phyloP scores from a whole-genome alignment of 2,888 invertebrate species.

The Dexiosoma caninum region DNA sequence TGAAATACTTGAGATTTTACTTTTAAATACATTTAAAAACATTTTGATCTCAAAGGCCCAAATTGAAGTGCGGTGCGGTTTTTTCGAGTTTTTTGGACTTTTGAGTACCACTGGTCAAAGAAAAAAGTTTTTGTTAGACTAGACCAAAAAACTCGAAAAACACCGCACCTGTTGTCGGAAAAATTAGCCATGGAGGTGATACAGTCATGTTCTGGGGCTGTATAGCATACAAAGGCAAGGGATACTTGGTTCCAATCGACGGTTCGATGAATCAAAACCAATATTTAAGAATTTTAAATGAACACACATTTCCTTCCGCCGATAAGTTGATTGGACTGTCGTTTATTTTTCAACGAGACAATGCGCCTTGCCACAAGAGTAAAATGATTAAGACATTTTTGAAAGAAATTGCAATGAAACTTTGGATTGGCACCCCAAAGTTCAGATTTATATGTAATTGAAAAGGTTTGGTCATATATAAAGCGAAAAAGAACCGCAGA shows the following conservation, averaged over 20 bases:
- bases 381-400: background rate
- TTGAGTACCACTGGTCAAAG: conserved; percentile 1
- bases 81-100: too few species aligned
- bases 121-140: conserved; percentile 15
- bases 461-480: conserved; percentile 19
- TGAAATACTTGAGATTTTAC: too few species aligned
- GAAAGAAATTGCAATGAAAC: background rate
- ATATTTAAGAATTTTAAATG: conserved; percentile 29
- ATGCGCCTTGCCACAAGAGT: conserved; percentile 7
- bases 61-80: too few species aligned
- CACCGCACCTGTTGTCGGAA: background rate
- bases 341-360: conserved; percentile 23
- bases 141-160: conserved; percentile 24
- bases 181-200: conserved; percentile 21
- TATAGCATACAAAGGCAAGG: conserved; percentile 27
- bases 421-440: conserved; percentile 5
- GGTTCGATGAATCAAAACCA: conserved; percentile 26
- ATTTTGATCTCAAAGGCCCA: too few species aligned
- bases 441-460: conserved; percentile 11
- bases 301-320: conserved; percentile 18
- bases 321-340: conserved; percentile 9
- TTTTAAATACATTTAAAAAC: too few species aligned
- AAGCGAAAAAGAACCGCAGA: conserved; percentile 10
- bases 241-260: conserved; percentile 17
- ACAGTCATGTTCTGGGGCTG: conserved; percentile 24